A percentile compares a stretch with the other conserved stretches of the same genome.
phyloP scores from a whole-genome alignment of 2,113 vertebrate genomes.

The Setophaga kirtlandii region DNA sequence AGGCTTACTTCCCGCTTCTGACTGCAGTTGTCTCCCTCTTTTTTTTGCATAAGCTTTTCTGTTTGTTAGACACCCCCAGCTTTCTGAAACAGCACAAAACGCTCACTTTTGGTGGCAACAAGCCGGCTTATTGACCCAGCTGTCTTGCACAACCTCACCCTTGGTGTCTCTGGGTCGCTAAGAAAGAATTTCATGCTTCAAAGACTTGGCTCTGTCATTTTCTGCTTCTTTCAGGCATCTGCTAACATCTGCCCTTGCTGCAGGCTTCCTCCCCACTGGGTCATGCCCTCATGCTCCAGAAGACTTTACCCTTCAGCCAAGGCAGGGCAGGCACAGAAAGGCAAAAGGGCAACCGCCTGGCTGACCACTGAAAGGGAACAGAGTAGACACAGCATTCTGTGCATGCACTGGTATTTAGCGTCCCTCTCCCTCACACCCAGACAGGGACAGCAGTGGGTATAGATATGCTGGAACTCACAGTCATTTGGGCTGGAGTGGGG shows the following conservation, averaged over 20 bases:
- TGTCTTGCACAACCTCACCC: constrained; percentile 34
- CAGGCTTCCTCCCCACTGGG: neutral
- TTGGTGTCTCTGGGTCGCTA: neutral
- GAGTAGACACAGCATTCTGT: neutral
- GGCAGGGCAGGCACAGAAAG: neutral
- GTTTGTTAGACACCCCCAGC: neutral
- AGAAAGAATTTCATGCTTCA: constrained; percentile 19
- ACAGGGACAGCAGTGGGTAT: neutral
- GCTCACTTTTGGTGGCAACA: neutral
- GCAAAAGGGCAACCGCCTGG: neutral
- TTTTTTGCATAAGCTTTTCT: neutral
- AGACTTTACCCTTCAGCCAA: neutral
- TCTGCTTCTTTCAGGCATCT: neutral
- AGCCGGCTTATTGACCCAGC: neutral
- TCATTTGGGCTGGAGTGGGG: neutral
- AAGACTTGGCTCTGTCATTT: neutral
- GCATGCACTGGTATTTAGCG: neutral
- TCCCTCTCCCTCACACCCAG: neutral
- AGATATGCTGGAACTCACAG: neutral
- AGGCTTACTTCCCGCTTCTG: neutral
- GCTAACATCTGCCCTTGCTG: neutral
- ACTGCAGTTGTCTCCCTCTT: neutral
- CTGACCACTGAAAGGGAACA: neutral
- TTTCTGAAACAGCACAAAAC: constrained; percentile 15
- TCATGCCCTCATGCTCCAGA: neutral